These are phyloP conservation scores for Rhinella marina DNA, from an alignment of 2,797 vertebrate species.

Conservation along the genomic window DNA sequence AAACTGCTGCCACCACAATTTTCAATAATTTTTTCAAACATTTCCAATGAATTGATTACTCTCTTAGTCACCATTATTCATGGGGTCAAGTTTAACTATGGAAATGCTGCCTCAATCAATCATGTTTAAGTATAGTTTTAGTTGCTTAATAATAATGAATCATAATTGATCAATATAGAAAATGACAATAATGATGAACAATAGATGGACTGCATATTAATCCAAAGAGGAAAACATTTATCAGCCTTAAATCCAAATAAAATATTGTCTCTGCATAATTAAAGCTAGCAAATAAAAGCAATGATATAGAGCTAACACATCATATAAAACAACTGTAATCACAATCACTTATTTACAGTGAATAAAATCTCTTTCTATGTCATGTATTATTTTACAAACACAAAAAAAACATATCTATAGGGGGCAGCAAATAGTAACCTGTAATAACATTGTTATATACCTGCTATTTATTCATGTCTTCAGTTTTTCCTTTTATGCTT, in stretches of 20 bases:
- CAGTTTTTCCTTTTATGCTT: not conserved
- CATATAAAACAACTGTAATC: not conserved
- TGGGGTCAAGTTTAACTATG: slow-evolving; percentile 19
- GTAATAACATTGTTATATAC: not conserved
- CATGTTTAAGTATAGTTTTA: slow-evolving; percentile 37
- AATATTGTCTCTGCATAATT: not conserved
- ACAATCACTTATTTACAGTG: not conserved
- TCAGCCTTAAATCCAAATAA: not conserved
- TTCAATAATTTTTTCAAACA: slow-evolving; percentile 36
- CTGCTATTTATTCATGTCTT: not conserved
- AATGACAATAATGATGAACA: slow-evolving; percentile 12
- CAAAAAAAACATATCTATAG: slow-evolving; percentile 74
- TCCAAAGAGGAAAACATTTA: not conserved
- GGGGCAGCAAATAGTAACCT: slow-evolving; percentile 82
- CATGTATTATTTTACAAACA: not conserved
- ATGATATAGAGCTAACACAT: not conserved
- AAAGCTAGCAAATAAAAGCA: not conserved
- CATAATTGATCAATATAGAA: slow-evolving; percentile 31
- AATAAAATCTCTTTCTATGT: not conserved
- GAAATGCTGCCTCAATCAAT: slow-evolving; percentile 27
- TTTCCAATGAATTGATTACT: slow-evolving; percentile 30
- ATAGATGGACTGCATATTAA: not conserved
- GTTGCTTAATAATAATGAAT: slow-evolving; percentile 29
- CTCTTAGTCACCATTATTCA: slow-evolving; percentile 14
- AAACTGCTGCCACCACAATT: slow-evolving; percentile 4